Conservation (phyloP, 2,888 invertebrate species). For the Deilephila porcellus region DNA sequence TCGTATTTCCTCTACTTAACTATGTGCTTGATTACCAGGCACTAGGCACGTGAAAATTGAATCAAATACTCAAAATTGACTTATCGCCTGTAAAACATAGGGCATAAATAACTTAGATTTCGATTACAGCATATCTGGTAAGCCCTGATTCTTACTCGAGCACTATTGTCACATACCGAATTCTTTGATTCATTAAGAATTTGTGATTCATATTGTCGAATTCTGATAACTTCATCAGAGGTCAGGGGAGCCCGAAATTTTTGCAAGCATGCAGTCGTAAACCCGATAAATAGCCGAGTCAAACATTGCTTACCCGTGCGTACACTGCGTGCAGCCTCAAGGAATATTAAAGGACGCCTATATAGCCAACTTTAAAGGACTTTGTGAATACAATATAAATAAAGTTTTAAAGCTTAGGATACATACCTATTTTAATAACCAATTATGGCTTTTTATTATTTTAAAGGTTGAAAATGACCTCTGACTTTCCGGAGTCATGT, state of each 20-base stretch:
- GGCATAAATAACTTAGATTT: too few species aligned
- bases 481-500: too few species aligned
- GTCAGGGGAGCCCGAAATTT: neutral
- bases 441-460: neutral
- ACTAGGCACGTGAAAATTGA: too few species aligned
- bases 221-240: neutral
- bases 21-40: neutral
- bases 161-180: neutral
- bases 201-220: neutral
- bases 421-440: too few species aligned
- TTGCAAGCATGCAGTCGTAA: neutral
- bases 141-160: neutral
- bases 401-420: too few species aligned
- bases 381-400: neutral
- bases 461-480: too few species aligned
- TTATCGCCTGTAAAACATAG: too few species aligned
- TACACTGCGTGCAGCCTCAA: neutral
- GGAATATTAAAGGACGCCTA: neutral
- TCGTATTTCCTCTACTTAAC: neutral
- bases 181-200: neutral
- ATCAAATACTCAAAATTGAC: too few species aligned
- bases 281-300: neutral
- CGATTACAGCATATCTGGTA: neutral
- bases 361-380: neutral
- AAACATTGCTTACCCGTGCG: constrained; percentile 10